phyloP scores from a whole-genome alignment of 2,113 vertebrate species.

The Phrynosoma blainvillii region DNA sequence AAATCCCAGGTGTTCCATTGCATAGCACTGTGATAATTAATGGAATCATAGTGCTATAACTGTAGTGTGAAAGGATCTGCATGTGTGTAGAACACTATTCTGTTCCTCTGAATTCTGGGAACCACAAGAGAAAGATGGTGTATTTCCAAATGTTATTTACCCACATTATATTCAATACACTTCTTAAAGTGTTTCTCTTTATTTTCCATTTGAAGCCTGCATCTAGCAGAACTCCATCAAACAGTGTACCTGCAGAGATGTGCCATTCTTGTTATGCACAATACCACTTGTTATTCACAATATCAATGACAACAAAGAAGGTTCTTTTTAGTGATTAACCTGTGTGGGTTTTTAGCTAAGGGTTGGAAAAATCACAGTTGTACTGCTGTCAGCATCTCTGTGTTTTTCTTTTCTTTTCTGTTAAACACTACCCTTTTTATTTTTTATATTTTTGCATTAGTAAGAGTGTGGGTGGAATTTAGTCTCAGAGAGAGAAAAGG shows the following conservation, averaged over 20 bases:
- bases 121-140: not conserved
- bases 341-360: not conserved
- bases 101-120: not conserved
- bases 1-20: too few relatives aligned
- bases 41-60: too few relatives aligned
- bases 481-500: constrained; percentile 11
- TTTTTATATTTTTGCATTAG: not conserved
- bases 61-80: too few relatives aligned
- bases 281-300: not conserved
- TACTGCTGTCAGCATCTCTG: not conserved
- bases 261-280: not conserved
- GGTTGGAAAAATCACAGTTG: not conserved
- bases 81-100: too few relatives aligned
- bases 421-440: not conserved
- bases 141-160: not conserved
- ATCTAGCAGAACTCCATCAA: not conserved
- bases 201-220: not conserved
- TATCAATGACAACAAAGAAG: not conserved
- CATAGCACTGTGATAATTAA: too few relatives aligned
- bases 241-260: not conserved
- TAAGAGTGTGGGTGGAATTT: constrained; percentile 28
- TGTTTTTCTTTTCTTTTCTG: not conserved
- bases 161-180: not conserved
- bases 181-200: not conserved
- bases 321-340: not conserved